A percentile compares a stretch with the other conserved stretches of the same genome.
Evolutionary conservation across 2,113 vertebrate genomes (phyloP).

Genomic region (Calypte anna): DNA sequence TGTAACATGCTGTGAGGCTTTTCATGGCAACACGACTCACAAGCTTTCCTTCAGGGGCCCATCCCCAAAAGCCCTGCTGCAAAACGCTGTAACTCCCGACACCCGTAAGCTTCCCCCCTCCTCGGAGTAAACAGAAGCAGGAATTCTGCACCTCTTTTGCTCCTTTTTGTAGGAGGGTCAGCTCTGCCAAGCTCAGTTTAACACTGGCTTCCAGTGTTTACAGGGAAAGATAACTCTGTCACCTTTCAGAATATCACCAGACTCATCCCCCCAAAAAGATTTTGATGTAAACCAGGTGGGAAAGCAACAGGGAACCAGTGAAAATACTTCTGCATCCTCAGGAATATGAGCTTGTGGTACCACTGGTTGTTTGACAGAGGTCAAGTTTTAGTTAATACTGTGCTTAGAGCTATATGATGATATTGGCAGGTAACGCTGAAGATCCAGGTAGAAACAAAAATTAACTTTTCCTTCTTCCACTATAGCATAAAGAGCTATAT

Average conservation of each 20-base stretch:
- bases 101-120: not conserved
- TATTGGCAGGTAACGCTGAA: not conserved
- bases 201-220: not conserved
- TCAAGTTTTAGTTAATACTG: not conserved
- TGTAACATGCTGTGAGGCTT: slow-evolving; percentile 25
- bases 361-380: not conserved
- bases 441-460: not conserved
- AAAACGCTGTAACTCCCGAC: not conserved
- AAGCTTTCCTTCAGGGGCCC: slow-evolving; percentile 13
- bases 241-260: not conserved
- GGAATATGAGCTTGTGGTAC: not conserved
- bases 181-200: not conserved
- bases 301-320: not conserved
- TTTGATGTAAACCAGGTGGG: slow-evolving; percentile 2
- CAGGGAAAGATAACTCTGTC: not conserved
- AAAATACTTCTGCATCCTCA: not conserved
- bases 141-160: not conserved
- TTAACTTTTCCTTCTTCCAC: not conserved
- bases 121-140: not conserved
- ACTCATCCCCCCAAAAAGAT: not conserved
- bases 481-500: not conserved
- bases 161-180: not conserved
- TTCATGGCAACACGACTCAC: not conserved
- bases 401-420: not conserved
- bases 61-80: not conserved